Evolutionary conservation across 2,797 vertebrate genomes (phyloP).

Genomic region (Anabas testudineus): DNA sequence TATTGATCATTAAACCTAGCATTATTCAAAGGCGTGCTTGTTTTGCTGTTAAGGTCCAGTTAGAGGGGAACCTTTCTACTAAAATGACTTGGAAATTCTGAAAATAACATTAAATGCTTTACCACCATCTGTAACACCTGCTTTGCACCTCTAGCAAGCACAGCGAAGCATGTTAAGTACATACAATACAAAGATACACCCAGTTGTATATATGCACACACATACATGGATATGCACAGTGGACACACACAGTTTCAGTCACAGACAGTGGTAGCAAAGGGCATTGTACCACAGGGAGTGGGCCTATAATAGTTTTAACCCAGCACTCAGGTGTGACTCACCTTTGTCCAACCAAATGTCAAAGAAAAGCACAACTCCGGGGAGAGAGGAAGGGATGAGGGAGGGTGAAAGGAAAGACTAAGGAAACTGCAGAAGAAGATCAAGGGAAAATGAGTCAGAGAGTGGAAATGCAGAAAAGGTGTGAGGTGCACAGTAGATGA

Average conservation of each 20-base stretch:
- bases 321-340: conserved; percentile 83
- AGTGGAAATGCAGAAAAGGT: conserved; percentile 58
- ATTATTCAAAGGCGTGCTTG: no score
- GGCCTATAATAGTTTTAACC: conserved; percentile 87
- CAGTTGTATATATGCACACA: conserved; percentile 27
- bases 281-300: conserved; percentile 79
- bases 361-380: conserved; percentile 82
- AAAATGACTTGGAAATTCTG: no score
- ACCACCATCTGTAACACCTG: no score
- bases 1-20: no score
- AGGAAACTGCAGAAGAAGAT: conserved; percentile 28
- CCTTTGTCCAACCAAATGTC: conserved; percentile 88
- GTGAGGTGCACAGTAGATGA: not conserved
- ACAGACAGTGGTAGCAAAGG: conserved; percentile 79
- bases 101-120: no score
- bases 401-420: conserved; percentile 16
- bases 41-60: no score
- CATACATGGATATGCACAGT: conserved; percentile 29
- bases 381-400: conserved; percentile 52
- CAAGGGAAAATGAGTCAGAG: conserved; percentile 37
- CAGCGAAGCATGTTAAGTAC: conserved; percentile 1
- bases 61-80: no score
- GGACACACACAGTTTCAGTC: conserved; percentile 65
- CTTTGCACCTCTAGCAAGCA: no score
- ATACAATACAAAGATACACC: conserved; percentile 19